Evolutionary conservation across 1,140 invertebrate species (phyloP).

Genomic region (Pemphigus obesinymphae): DNA sequence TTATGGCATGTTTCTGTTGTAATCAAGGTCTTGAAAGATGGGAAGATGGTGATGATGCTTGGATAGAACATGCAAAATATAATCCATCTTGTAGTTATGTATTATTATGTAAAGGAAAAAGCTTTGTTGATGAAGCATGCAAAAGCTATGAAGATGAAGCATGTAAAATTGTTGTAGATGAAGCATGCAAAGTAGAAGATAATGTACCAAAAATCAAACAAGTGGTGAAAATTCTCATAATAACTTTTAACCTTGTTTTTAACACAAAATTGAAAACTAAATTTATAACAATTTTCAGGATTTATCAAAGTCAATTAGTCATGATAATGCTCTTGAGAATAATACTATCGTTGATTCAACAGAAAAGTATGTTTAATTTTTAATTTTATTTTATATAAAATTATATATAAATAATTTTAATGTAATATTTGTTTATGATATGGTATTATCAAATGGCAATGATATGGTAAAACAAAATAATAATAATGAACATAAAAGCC

Average conservation of each 20-base stretch:
- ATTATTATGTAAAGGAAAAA: slow-evolving; percentile 66
- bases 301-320: neutral
- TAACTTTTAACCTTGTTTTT: too few species aligned
- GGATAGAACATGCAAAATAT: slow-evolving; percentile 83
- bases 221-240: slow-evolving; percentile 47
- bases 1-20: slow-evolving; percentile 80
- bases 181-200: slow-evolving; percentile 51
- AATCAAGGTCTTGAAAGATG: slow-evolving; percentile 81
- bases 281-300: neutral
- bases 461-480: too few species aligned
- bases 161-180: too few species aligned
- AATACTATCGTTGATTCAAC: slow-evolving; percentile 12
- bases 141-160: too few species aligned
- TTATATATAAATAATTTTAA: too few species aligned
- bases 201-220: slow-evolving; percentile 41
- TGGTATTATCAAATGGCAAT: too few species aligned
- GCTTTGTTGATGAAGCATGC: slow-evolving; percentile 60
- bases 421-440: too few species aligned
- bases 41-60: slow-evolving; percentile 78
- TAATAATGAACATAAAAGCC: too few species aligned
- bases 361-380: slow-evolving; percentile 3
- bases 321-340: slow-evolving; percentile 11
- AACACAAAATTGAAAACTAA: neutral
- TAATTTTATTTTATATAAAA: too few species aligned
- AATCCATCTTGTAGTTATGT: slow-evolving; percentile 73